Base-by-base conservation (phyloP, 2,797 vertebrate genomes). In the Gymnothorax javanicus region DNA sequence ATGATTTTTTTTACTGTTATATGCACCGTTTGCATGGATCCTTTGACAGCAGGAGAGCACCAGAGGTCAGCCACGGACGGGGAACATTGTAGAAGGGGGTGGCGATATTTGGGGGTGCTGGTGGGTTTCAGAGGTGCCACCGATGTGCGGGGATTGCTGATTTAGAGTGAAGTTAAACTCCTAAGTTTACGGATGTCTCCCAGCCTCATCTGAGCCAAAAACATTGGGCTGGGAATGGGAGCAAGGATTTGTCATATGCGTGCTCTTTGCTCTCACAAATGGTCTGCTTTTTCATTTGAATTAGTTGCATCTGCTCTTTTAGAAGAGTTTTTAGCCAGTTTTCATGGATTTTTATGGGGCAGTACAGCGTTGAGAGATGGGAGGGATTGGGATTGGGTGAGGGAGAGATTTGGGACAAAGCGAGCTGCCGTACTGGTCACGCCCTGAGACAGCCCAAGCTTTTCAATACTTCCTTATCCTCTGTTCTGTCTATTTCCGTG, bases 191-290 rank as follows among this genome's bases (percentile, higher is more conserved):
- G 87, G 90, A 73, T 89, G 93, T 93, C 92, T 92, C 86, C 87
- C 86, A 86, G 87, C 89, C 91, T 89, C 89, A 94, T 94, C 92
- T 93, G 88, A 84, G 89, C 91, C 92, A 93, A 94, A 94, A 94
- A 93, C 89, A 93, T 89, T 91, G 90, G 85, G 56, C 88, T 82
- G 90, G 90, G 87, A 84, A 84, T 88, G 90, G 90, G 87, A 87
- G 87, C 91, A 91, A 87, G n/a, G 1, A 89, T 88, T 88, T 86
- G 90, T 77, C 88, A 89, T 88, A 91, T 89, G 85, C 87, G 86
- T 2, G 3, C 73, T 56, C 5, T 56, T 52, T 23, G 52, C 77
- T 1, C 73, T 77, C 27, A 8, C 15, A 81, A 81, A 81, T 20
- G 20, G n/a, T 54, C 20, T 50, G 0, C 1, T 17, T 52, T 13